A percentile compares a stretch with the other conserved stretches of the same genome.
Conservation (phyloP, 1,140 invertebrate species). For the Parasteatoda tepidariorum region DNA sequence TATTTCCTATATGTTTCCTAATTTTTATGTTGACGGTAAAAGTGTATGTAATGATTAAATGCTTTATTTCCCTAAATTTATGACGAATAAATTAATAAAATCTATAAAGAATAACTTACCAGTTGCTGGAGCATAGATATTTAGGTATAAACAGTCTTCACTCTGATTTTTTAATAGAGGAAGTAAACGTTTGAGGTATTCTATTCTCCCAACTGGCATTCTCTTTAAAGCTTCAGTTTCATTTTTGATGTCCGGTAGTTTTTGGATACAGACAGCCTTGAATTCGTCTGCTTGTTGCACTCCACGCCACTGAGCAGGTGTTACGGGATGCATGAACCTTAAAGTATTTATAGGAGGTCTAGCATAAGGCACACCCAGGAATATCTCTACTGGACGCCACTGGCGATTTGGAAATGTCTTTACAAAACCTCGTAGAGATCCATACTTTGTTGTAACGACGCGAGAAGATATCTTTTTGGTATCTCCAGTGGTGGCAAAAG, state of each 20-base stretch:
- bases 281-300: slow-evolving; percentile 73
- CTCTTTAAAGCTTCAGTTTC: slow-evolving; percentile 74
- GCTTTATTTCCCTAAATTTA: too few relatives aligned
- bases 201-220: slow-evolving; percentile 86
- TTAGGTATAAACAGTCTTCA: slow-evolving; percentile 96
- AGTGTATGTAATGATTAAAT: too few relatives aligned
- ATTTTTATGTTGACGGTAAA: too few relatives aligned
- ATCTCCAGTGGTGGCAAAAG: slow-evolving; percentile 22
- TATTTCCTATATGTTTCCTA: too few relatives aligned
- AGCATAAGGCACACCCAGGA: slow-evolving; percentile 77
- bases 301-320: slow-evolving; percentile 81
- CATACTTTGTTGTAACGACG: slow-evolving; percentile 89
- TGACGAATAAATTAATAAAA: too few relatives aligned
- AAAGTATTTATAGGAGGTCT: slow-evolving; percentile 89
- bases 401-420: slow-evolving; percentile 84
- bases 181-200: slow-evolving; percentile 85
- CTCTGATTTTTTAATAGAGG: slow-evolving; percentile 89
- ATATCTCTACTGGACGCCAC: slow-evolving; percentile 87
- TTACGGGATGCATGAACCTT: slow-evolving; percentile 94
- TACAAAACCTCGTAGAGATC: slow-evolving; percentile 87
- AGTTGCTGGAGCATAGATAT: slow-evolving; percentile 88
- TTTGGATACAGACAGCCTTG: slow-evolving; percentile 67
- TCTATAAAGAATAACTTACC: slow-evolving; percentile 10
- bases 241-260: slow-evolving; percentile 76
- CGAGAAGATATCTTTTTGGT: slow-evolving; percentile 65